A percentile compares a stretch with the other conserved stretches of the same genome.
Conservation (phyloP, 1,140 invertebrate genomes). For the Papilio aristodemus region DNA sequence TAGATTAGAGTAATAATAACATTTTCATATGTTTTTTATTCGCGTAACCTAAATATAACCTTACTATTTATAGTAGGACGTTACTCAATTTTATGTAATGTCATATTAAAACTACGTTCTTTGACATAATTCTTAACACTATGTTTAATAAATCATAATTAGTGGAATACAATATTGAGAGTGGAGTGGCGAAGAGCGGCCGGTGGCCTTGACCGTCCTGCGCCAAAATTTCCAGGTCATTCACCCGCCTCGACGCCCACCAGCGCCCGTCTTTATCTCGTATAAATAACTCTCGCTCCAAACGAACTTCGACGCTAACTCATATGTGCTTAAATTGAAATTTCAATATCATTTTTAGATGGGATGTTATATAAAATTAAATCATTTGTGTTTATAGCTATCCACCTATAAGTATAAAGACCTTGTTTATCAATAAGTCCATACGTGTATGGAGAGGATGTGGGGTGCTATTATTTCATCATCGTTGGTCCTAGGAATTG, state of each 20-base stretch:
- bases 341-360: constrained; percentile 22
- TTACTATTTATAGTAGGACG: neutral
- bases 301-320: constrained; percentile 40
- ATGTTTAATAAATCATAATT: constrained; percentile 21
- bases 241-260: constrained; percentile 72
- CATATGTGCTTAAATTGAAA: constrained; percentile 37
- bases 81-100: neutral
- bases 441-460: constrained; percentile 35
- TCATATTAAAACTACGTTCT: neutral
- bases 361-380: constrained; percentile 69
- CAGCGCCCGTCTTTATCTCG: constrained; percentile 68
- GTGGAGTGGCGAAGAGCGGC: constrained; percentile 49
- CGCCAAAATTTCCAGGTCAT: constrained; percentile 79
- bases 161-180: constrained; percentile 28
- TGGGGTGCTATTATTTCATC: constrained; percentile 33
- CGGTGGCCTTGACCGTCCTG: constrained; percentile 77
- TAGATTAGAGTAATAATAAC: too few relatives aligned
- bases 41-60: too few relatives aligned
- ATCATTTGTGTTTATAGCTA: constrained; percentile 58
- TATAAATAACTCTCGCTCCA: constrained; percentile 53
- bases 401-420: constrained; percentile 63
- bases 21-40: too few relatives aligned
- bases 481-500: constrained; percentile 23
- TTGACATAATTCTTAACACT: neutral
- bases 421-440: constrained; percentile 71